These are phyloP conservation scores for Tridacna crocea DNA, from an alignment of 2,888 invertebrate species.

Conservation along the genomic window DNA sequence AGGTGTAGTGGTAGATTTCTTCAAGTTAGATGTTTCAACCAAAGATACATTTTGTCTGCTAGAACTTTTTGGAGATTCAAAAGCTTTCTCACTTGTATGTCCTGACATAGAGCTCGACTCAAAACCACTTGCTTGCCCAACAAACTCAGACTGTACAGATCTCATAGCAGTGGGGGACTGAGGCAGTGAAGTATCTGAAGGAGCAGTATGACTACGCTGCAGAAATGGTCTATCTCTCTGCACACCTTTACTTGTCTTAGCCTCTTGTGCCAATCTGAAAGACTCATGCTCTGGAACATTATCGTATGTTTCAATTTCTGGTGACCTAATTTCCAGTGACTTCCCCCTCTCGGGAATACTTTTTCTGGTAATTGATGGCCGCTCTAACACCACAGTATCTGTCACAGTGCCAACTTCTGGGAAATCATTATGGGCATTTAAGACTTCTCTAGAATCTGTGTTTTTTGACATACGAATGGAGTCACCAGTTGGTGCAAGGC, in stretches of 20 bases:
- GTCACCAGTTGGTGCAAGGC: slow-evolving; percentile 71
- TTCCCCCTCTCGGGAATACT: slow-evolving; percentile 24
- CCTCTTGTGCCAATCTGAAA: slow-evolving; percentile 36
- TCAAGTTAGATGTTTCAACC: slow-evolving; percentile 38
- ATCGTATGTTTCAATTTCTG: slow-evolving; percentile 56
- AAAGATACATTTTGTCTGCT: slow-evolving; percentile 14
- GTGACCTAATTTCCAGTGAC: neutral
- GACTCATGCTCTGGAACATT: slow-evolving; percentile 58
- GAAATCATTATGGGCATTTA: slow-evolving; percentile 48
- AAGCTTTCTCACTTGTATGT: slow-evolving; percentile 28
- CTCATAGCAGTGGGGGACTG: slow-evolving; percentile 45
- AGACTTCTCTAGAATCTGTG: slow-evolving; percentile 42
- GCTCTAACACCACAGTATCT: slow-evolving; percentile 59
- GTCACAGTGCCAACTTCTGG: slow-evolving; percentile 61
- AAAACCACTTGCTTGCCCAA: slow-evolving; percentile 54
- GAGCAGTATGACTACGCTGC: slow-evolving; percentile 44
- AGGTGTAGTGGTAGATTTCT: slow-evolving; percentile 60
- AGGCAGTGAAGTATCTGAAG: slow-evolving; percentile 46
- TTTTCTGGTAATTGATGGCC: slow-evolving; percentile 59
- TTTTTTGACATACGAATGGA: slow-evolving; percentile 57
- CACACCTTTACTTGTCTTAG: slow-evolving; percentile 45
- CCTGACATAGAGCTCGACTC: slow-evolving; percentile 41
- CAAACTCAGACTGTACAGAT: slow-evolving; percentile 29
- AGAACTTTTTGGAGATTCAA: slow-evolving; percentile 33
- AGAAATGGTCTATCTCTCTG: slow-evolving; percentile 45